Evolutionary conservation across 2,797 vertebrate species (phyloP), one percentile per base, ranked within the genome.

Genomic region (Distichodus sexfasciatus): DNA sequence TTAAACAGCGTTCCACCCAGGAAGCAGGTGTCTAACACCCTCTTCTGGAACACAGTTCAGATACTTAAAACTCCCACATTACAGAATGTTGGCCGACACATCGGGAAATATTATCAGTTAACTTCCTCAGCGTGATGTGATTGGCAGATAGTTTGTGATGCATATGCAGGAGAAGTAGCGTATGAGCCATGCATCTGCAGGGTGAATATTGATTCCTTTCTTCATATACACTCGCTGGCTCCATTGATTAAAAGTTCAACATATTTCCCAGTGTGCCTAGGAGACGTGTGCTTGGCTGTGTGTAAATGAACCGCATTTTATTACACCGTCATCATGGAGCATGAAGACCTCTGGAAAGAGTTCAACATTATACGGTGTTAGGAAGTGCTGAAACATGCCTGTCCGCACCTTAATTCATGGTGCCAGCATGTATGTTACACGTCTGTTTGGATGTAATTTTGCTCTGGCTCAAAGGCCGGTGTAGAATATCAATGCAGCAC

Each of bases 241-340:
- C 40, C n/a, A 61, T 74, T 46, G 11, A 74, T 69, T 57, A 77
- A 3, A 15, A 76, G 64, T 76, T 66, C 77, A 43, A 58, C 47
- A 75, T 62, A 64, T 59, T 72, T 79, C 23, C 47, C 61, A n/a
- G 71, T 69, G 69, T 71, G 72, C 41, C 48, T 40, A 44, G 33
- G 72, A 67, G 83, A 81, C 78, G 86, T 84, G 75, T 21, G 51
- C 41, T 63, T 50, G 69, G 79, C 71, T 84, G 84, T 84, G 83
- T 70, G 40, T 76, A 82, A 66, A 84, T 79, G 80, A 80, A 72
- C 36, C 35, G n/a, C n/a, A n/a, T 29, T 11, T 54, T 15, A 33
- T 15, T n/a, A 85, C 62, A 72, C 85, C 83, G 79, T 75, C 41
- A 26, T 74, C 69, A 66, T 46, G 73, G 79, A 81, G 60, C 44